Base-by-base conservation (phyloP, 2,888 invertebrate genomes). In the Coremacera marginata region DNA sequence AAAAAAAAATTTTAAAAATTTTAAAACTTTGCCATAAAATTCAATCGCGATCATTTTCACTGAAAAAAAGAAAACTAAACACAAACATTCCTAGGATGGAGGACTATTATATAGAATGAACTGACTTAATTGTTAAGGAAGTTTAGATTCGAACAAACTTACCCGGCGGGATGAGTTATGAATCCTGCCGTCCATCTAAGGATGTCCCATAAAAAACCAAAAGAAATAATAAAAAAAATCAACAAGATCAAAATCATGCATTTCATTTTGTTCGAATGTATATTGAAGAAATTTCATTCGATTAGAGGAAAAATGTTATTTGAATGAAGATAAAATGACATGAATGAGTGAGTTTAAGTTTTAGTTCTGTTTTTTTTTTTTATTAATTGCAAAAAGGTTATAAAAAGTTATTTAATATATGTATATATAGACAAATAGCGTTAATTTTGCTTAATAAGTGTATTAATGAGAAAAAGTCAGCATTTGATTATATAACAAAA, bases 131-230 rank as follows among this genome's bases (percentile, higher is more conserved):
- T 75, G 31, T 57, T 49, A 68, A 68, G 49, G 60, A 75, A 49
- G 25, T 63, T 70, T 51, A 76, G 60, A 65, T 49, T 71, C 31
- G 63, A 70, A 52, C 60, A 70, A 88, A 89, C 89, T 89, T 89
- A 89, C 89, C 89, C 89, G 89, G 86, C 89, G 89, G 88, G 89
- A 88, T 88, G 89, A 86, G 87, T 86, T 89, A 89, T 89, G 88
- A 88, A 89, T 89, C 89, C 89, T 89, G 89, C 89, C 89, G 88
- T 89, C 90, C 89, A 89, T 90, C 89, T 89, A 89, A 89, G 85
- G 89, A 88, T 86, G 90, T 90, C 88, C 89, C 87, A 89, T 87
- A 89, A 89, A 86, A 89, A 89, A 89, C 87, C 84, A 89, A 88
- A 88, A 88, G 86, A 89, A 88, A 88, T 86, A 87, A 88, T 88